Conservation (phyloP, 2,113 vertebrate genomes). For the Apistogramma diplotaenia region DNA sequence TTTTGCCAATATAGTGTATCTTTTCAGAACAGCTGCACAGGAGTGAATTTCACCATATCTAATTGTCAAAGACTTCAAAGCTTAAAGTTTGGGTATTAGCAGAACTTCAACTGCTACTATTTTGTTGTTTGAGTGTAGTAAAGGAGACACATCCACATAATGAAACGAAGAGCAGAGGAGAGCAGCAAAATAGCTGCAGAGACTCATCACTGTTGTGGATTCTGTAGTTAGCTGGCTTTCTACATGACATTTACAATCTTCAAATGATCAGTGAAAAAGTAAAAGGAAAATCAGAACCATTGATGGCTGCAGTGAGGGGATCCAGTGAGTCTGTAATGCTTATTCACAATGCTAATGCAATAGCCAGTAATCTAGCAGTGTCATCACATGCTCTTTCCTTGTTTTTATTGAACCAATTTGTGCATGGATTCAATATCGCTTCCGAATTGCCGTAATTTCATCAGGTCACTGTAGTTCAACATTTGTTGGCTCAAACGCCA, state of each 20-base stretch:
- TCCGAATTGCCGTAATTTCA: not conserved
- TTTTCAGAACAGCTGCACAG: not conserved
- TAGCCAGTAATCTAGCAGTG: not conserved
- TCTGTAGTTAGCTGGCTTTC: not conserved
- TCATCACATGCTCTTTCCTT: not conserved
- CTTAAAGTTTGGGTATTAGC: not conserved
- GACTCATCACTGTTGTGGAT: not conserved
- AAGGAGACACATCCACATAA: rapidly evolving
- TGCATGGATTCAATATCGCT: not conserved
- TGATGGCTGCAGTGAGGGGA: not conserved
- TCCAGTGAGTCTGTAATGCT: not conserved
- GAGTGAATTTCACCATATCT: not conserved
- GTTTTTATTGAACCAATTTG: not conserved
- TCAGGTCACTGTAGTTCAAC: not conserved
- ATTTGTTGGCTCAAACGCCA: not conserved
- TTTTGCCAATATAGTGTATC: not conserved
- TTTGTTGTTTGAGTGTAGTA: not conserved
- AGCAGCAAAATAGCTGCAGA: not conserved
- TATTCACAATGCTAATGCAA: not conserved
- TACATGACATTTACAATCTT: too few relatives aligned
- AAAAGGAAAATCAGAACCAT: not conserved
- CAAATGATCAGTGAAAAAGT: not conserved
- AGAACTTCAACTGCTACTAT: not conserved
- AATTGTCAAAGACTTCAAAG: not conserved
- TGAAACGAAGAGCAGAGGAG: not conserved